Evolutionary conservation across 2,888 invertebrate species (phyloP).

Genomic region (Antheraea yamamai): DNA sequence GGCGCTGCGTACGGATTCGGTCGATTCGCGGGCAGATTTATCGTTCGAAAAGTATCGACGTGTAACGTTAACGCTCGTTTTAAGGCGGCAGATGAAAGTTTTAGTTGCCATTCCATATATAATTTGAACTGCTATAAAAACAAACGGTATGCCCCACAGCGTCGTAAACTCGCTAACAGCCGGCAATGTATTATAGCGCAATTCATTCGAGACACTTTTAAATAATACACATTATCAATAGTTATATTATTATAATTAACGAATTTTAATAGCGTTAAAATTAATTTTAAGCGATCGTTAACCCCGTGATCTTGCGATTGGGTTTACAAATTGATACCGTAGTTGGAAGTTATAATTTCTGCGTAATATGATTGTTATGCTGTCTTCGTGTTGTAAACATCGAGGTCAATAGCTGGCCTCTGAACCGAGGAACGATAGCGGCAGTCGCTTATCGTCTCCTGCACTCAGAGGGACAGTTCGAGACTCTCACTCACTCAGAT

Average conservation of each 20-base stretch:
- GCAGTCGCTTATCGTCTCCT: constrained; percentile 67
- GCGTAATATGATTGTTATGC: constrained; percentile 35
- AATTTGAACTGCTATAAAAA: constrained; percentile 65
- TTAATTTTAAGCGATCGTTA: constrained; percentile 73
- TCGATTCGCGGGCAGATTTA: constrained; percentile 76
- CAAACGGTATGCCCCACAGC: constrained; percentile 41
- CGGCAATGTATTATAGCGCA: constrained; percentile 38
- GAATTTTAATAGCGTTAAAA: constrained; percentile 51
- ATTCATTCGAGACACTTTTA: constrained; percentile 19
- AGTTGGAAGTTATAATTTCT: constrained; percentile 56
- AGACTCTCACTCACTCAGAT: constrained; percentile 71
- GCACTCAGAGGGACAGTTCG: constrained; percentile 68
- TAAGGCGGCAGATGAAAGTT: constrained; percentile 74
- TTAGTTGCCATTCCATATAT: constrained; percentile 67
- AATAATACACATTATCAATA: constrained; percentile 6
- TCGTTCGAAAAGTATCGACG: constrained; percentile 62
- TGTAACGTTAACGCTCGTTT: constrained; percentile 68
- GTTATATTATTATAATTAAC: constrained; percentile 40
- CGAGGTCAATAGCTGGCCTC: constrained; percentile 78
- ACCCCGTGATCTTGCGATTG: constrained; percentile 64
- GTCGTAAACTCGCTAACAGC: constrained; percentile 41
- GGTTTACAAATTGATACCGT: constrained; percentile 65
- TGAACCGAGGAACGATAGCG: constrained; percentile 67
- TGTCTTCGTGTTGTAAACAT: constrained; percentile 63
- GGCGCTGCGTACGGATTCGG: constrained; percentile 61